phyloP scores from a whole-genome alignment of 1,140 invertebrate genomes.

The Tigriopus japonicus region DNA sequence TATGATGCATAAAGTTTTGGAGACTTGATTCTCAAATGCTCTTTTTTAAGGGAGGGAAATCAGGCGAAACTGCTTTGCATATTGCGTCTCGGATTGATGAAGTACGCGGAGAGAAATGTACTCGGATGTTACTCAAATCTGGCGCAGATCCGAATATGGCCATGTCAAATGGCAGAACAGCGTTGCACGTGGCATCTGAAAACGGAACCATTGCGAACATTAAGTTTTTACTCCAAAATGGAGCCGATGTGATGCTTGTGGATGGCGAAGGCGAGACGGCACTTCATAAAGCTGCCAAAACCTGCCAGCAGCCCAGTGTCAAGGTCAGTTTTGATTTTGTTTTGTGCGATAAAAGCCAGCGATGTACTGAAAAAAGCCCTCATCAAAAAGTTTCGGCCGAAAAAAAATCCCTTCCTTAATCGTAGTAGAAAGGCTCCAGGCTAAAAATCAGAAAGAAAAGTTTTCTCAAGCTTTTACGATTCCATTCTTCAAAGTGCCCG shows the following conservation, averaged over 20 bases:
- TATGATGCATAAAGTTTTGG: neutral
- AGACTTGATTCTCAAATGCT: neutral
- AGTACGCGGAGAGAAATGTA: constrained; percentile 66
- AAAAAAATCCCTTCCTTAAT: too few species aligned
- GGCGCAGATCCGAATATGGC: constrained; percentile 84
- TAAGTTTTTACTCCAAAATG: constrained; percentile 65
- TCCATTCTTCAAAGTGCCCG: too few species aligned
- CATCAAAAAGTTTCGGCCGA: too few species aligned
- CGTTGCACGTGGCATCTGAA: constrained; percentile 72
- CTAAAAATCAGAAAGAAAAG: too few species aligned
- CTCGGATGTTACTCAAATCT: constrained; percentile 88
- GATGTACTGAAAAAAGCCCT: too few species aligned
- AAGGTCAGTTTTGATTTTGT: too few species aligned
- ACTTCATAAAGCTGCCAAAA: neutral
- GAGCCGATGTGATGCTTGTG: constrained; percentile 48
- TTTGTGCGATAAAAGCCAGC: too few species aligned
- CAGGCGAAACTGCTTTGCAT: constrained; percentile 79
- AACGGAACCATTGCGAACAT: constrained; percentile 70
- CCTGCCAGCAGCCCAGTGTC: too few species aligned
- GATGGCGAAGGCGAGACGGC: constrained; percentile 3
- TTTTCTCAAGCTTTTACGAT: too few species aligned
- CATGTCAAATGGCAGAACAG: constrained; percentile 79
- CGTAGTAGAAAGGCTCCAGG: too few species aligned
- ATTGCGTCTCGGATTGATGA: constrained; percentile 79
- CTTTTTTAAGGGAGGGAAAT: constrained; percentile 39